Evolutionary conservation across 2,888 invertebrate species (phyloP).

Genomic region (Galerucella calmariensis): DNA sequence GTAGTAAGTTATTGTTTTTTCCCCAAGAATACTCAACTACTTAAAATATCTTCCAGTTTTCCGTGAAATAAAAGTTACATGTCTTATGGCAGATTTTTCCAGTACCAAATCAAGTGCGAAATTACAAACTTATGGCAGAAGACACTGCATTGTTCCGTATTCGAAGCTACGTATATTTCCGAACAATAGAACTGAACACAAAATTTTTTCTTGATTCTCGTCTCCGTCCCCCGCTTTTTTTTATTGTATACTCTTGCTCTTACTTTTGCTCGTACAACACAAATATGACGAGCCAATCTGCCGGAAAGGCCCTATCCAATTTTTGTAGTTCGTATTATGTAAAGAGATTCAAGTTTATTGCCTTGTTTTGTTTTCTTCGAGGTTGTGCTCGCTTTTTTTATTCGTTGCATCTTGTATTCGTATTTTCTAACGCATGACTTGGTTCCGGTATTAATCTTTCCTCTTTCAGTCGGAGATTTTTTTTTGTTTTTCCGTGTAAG

Average conservation of each 20-base stretch:
- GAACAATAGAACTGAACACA: slow-evolving; percentile 29
- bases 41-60: not conserved
- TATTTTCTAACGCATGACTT: slow-evolving; percentile 48
- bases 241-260: slow-evolving; percentile 37
- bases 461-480: slow-evolving; percentile 13
- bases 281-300: slow-evolving; percentile 43
- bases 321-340: slow-evolving; percentile 50
- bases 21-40: not conserved
- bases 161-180: slow-evolving; percentile 21
- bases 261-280: slow-evolving; percentile 41
- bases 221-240: slow-evolving; percentile 14
- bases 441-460: slow-evolving; percentile 44
- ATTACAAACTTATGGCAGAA: slow-evolving; percentile 15
- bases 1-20: not conserved
- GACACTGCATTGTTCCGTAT: slow-evolving; percentile 4
- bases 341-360: slow-evolving; percentile 51
- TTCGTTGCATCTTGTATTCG: slow-evolving; percentile 41
- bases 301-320: slow-evolving; percentile 46
- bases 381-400: slow-evolving; percentile 23
- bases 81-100: not conserved
- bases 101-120: slow-evolving; percentile 20
- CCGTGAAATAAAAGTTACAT: not conserved
- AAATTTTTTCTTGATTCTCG: slow-evolving; percentile 15
- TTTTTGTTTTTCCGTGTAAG: slow-evolving; percentile 31
- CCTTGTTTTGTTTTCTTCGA: slow-evolving; percentile 49